Base-by-base conservation (phyloP, 2,888 invertebrate genomes). In the Phrixothrix hirtus region DNA sequence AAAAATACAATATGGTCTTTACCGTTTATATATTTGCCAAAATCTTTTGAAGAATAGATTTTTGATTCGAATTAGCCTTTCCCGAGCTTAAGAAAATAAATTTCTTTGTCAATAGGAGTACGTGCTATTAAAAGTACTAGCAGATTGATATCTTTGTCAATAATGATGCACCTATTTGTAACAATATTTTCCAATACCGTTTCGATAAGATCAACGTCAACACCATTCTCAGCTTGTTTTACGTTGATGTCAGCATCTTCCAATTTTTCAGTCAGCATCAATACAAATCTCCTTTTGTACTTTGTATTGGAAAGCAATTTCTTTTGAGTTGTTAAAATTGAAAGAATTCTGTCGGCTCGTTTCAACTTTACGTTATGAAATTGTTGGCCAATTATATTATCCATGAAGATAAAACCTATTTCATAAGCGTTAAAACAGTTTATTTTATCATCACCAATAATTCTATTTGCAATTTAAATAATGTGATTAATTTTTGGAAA, bases 71-170 rank as follows among this genome's bases (percentile, higher is more conserved):
- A 21, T 35, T 62, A 53, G 43, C 57, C 58, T 53, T 60, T 64
- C 31, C 61, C 57, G 12, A 57, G 59, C 62, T 63, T 64, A 31
- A 59, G n/a, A 56, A 35, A 35, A 7, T 35, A 35, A 35, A 35
- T 35, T 1, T 6, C 15, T 7, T 15, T 35, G 15, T 35, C 15
- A 16, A 2, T 16, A n/a, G 52, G 62, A 26, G 55, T 60, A 49
- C 54, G 56, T 45, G 58, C 58, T 50, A 59, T 62, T 4, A 66
- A 45, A 45, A 65, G 43, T 35, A 61, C 44, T 10, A 65, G 15
- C 26, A 64, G 55, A 36, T 67, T 63, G 2, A 68, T 58, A 57
- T 65, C 62, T 57, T 66, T 65, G 30, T 64, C 65, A 50, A 68
- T 57, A 57, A 68, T 55, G 51, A 21, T 29, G 10, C n/a, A n/a